Evolutionary conservation across 2,888 invertebrate species (phyloP).

Genomic region (Volucella bombylans): DNA sequence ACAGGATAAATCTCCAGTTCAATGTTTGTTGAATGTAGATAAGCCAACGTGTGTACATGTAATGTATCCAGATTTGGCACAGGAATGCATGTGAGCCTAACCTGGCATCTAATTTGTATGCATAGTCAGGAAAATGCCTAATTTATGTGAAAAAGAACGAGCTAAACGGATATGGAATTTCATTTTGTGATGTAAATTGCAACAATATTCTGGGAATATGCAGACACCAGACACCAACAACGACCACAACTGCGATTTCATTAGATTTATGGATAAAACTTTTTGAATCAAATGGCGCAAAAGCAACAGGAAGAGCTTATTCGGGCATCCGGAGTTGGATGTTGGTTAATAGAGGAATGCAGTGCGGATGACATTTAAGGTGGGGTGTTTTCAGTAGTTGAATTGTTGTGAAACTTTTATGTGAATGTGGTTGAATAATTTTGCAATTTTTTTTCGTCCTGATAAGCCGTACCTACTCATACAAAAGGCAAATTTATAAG

Average conservation of each 20-base stretch:
- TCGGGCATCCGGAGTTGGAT: neutral
- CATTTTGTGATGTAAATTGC: slow-evolving; percentile 62
- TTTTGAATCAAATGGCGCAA: neutral
- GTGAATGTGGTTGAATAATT: neutral
- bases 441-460: neutral
- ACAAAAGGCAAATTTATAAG: neutral
- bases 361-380: neutral
- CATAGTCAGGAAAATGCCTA: slow-evolving; percentile 63
- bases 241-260: slow-evolving; percentile 48
- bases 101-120: slow-evolving; percentile 68
- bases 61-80: slow-evolving; percentile 3
- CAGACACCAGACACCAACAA: neutral
- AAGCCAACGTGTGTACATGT: slow-evolving; percentile 40
- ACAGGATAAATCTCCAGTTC: slow-evolving; percentile 49
- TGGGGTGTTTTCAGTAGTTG: neutral
- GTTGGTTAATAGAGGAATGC: neutral
- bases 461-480: too few species aligned
- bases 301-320: slow-evolving; percentile 29
- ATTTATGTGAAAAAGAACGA: slow-evolving; percentile 48
- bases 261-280: slow-evolving; percentile 51
- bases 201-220: slow-evolving; percentile 18
- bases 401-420: neutral
- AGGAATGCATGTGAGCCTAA: slow-evolving; percentile 34
- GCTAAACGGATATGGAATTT: slow-evolving; percentile 7
- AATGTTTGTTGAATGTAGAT: slow-evolving; percentile 53